Base-by-base conservation (phyloP, 1,140 invertebrate genomes). In the Samia ricini region DNA sequence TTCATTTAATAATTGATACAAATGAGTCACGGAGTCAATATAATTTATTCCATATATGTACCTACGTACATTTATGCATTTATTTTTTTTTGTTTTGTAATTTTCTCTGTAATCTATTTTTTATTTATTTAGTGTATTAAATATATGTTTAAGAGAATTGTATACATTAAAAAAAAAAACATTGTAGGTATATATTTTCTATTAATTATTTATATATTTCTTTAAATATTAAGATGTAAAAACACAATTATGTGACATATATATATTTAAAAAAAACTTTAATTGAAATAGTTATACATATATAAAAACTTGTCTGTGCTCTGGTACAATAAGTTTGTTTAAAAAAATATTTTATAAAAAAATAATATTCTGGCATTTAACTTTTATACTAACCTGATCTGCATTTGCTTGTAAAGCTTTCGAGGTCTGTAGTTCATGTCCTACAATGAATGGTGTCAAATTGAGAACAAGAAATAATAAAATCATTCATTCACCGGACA, bases 371-470 rank as follows among this genome's bases (percentile, higher is more conserved):
- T 81, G 73, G 71, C 76, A 82, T 75, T 66, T 68, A 78, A 79
- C 81, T 79, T 77, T 74, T 15, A n/a, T 58, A 42, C 55, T 56
- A 70, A 63, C 65, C 51, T 75, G 69, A 74, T 81, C 72, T 75
- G 73, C 67, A 77, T 83, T 78, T 84, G 72, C 76, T 79, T 73
- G 60, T 65, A 69, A 67, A 71, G 64, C 68, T 73, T 73, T 74
- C 58, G 67, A 71, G 74, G 68, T 71, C 67, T 64, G 62, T 68
- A 62, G 70, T 74, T 66, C 68, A 66, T 73, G 74, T 66, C 73
- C 74, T 72, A 72, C 68, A 71, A 61, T 36, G 58, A 71, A 61
- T 36, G 58, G 29, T 24, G 58, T 21, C 22, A 61, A 61, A 74
- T 72, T 60, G 74, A 70, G 74, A 68, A 64, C 72, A 61, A 29